Evolutionary conservation across 2,888 invertebrate species (phyloP), one percentile per base, ranked within the genome.

Genomic region (Vesta saturnalis): DNA sequence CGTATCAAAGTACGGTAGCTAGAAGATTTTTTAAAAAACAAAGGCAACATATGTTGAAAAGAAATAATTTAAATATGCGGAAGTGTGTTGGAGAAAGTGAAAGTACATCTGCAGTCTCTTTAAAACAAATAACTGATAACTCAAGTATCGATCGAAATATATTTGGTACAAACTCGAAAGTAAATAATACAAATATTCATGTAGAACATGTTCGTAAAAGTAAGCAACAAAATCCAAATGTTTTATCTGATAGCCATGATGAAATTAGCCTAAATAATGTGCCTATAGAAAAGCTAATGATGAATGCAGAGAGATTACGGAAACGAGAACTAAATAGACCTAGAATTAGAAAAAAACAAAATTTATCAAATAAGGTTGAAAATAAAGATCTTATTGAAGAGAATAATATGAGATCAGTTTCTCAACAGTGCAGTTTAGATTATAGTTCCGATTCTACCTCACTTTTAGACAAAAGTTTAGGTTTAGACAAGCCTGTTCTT

Each of bases 1-100:
- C 96, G 0, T 93, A 94, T 82, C 97, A 97, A 83, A 96, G 95
- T 83, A 95, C 94, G 39, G 95, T 95, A 0, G 97, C 97, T 0
- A 89, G 94, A 72, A 95, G 95, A 79, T 97, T 96, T 82, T 97
- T 97, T 83, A 94, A 94, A 76, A 94, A 94, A 76, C 95, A 94
- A 79, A 88, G 93, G 54, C 86, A 92, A 73, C 88, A 90, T 59
- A 85, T 86, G 82, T 85, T 86, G 83, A 92, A 91, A 77, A 89
- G 91, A 65, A 92, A 91, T 76, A 93, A 93, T 77, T 85, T 94
- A 18, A 91, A 91, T 60, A 84, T 91, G 14, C 88, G 91, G 0
- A 86, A 90, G 35, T 74, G 79, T 8, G 80, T 81, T 66, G 84
- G 85, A 12, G 84, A 86, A 21, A 89, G 89, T 72, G 89, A 90